Evolutionary conservation across 2,797 vertebrate genomes (phyloP).

Genomic region (Sandelia bainsii): DNA sequence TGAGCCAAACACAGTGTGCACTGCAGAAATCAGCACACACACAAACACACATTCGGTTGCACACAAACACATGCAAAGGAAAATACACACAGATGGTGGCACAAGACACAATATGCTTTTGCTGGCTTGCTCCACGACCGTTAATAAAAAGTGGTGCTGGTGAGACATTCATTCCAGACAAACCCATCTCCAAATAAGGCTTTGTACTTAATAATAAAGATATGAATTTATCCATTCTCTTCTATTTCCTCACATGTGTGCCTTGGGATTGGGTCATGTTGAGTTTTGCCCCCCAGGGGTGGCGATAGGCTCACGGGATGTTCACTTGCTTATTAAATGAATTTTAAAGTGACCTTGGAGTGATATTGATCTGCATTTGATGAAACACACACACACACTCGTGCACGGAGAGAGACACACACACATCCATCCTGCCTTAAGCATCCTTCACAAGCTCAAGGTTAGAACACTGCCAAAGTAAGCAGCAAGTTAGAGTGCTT

Average conservation of each 20-base stretch:
- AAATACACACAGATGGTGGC: conserved; percentile 77
- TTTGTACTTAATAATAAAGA: conserved; percentile 74
- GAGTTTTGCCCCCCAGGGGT: conserved; percentile 44
- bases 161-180: conserved; percentile 72
- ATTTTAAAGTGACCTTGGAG: conserved; percentile 85
- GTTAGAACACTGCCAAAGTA: conserved; percentile 74
- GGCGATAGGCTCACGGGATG: conserved; percentile 55
- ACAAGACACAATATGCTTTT: conserved; percentile 76
- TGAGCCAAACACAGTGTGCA: not conserved
- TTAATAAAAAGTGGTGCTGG: conserved; percentile 78
- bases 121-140: conserved; percentile 64
- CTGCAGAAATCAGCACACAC: not conserved
- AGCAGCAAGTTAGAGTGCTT: conserved; percentile 72
- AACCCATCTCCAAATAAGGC: conserved; percentile 68
- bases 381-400: conserved; percentile 56
- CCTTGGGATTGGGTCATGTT: conserved; percentile 60
- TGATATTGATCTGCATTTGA: conserved; percentile 85
- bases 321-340: conserved; percentile 80
- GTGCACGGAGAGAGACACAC: conserved; percentile 25
- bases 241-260: conserved; percentile 43
- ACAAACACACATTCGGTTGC: conserved; percentile 45
- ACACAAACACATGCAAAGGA: conserved; percentile 51
- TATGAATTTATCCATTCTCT: conserved; percentile 56
- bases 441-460: conserved; percentile 78
- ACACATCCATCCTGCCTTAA: conserved; percentile 56